phyloP scores from a whole-genome alignment of 2,113 vertebrate genomes.

The Atractosteus spatula region DNA sequence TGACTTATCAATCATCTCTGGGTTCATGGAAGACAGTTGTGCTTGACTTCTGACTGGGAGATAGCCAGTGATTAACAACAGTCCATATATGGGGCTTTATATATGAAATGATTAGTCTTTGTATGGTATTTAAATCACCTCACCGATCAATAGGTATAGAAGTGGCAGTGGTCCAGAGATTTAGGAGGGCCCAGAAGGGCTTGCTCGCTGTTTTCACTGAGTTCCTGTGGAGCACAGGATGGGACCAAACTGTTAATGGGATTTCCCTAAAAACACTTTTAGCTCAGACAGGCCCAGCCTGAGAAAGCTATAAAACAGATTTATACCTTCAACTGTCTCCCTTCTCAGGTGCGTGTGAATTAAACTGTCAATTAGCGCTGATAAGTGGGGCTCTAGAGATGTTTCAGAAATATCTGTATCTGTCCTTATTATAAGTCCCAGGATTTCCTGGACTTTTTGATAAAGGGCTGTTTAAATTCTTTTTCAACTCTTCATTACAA shows the following conservation, averaged over 20 bases:
- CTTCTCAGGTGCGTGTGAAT: background rate
- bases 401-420: background rate
- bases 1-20: too few relatives aligned
- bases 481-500: background rate
- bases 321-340: background rate
- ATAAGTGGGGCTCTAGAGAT: background rate
- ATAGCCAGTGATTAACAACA: too few relatives aligned
- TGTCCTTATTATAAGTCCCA: background rate
- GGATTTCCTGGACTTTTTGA: background rate
- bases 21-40: too few relatives aligned
- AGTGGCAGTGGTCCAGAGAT: too few relatives aligned
- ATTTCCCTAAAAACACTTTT: background rate
- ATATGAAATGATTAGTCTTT: too few relatives aligned
- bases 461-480: background rate
- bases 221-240: background rate
- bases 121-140: too few relatives aligned
- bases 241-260: background rate
- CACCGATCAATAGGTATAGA: too few relatives aligned
- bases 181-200: too few relatives aligned
- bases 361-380: conserved; percentile 10
- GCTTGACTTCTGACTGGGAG: too few relatives aligned
- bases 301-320: conserved; percentile 6
- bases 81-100: too few relatives aligned
- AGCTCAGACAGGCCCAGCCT: background rate
- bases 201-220: background rate